Base-by-base conservation (phyloP, 2,888 invertebrate genomes). In the Aplocera efformata region DNA sequence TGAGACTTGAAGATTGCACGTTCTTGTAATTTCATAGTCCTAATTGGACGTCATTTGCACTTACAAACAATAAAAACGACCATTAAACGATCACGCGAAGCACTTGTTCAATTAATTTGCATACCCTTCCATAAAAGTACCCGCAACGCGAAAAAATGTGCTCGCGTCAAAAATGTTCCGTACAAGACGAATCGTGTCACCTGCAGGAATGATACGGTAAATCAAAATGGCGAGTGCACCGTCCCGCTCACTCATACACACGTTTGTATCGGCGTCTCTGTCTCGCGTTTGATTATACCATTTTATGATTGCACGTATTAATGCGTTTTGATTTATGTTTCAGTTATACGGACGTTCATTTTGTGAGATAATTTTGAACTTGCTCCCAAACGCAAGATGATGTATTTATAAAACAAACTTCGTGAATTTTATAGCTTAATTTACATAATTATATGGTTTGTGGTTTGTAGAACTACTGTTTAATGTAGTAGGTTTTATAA, bases 301-400 rank as follows among this genome's bases (percentile, higher is more conserved):
- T 56, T 60, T 69, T 71, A 61, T 68, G 60, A 67, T 52, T 58
- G 68, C 67, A 67, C 69, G 63, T 74, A 73, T 72, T 70, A 66
- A 72, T 69, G 55, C 53, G 56, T 64, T 74, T 69, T 76, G 72
- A 75, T 75, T 74, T 73, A 75, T 70, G 64, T 67, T 67, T 61
- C 35, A 35, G 61, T 58, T 50, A 56, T 58, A 61, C 51, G 47
- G 54, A 58, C 58, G 56, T 50, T 59, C 54, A 60, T 63, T 62
- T 62, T 46, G 49, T 45, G 34, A 54, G 43, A 52, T 50, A 54
- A 62, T 61, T 67, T 53, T 54, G 37, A 31, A 29, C 23, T 33
- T 30, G 7, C 7, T 13, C 3, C 8, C n/a, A 27, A 32, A 24
- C 21, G 24, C 13, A 25, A 38, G 39, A 44, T 32, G 30, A 10